A percentile compares a stretch with the other conserved stretches of the same genome.
Conservation (phyloP, 1,140 invertebrate species). For the Apis florea region DNA sequence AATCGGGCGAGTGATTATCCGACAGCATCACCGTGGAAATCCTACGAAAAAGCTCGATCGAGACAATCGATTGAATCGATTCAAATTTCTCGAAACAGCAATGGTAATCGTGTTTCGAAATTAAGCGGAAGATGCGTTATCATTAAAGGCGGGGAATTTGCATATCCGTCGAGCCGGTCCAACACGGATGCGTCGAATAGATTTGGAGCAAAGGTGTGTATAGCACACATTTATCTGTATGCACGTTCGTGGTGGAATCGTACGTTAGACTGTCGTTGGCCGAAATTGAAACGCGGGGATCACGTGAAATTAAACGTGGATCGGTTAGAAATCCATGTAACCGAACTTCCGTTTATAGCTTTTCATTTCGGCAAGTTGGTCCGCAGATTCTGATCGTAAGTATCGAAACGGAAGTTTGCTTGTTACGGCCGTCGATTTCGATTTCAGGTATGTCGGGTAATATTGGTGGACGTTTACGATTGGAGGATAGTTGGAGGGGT, state of each 20-base stretch:
- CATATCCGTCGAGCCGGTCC: slow-evolving; percentile 40
- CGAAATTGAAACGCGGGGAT: slow-evolving; percentile 38
- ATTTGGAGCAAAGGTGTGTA: background rate
- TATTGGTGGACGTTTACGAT: background rate
- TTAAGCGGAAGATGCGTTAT: too few relatives aligned
- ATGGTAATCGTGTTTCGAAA: background rate
- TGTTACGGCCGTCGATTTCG: slow-evolving; percentile 8
- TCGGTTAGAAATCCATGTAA: background rate
- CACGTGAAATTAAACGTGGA: slow-evolving; percentile 1
- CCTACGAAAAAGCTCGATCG: slow-evolving; percentile 20
- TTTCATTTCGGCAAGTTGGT: background rate
- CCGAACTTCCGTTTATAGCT: background rate
- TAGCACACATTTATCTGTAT: too few relatives aligned
- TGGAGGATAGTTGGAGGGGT: background rate
- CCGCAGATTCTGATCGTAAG: background rate
- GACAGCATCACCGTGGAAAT: background rate
- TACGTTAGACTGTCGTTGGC: background rate
- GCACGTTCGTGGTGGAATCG: background rate
- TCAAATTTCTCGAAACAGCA: background rate
- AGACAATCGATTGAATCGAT: background rate
- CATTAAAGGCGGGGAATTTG: slow-evolving; percentile 34
- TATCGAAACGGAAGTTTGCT: slow-evolving; percentile 23
- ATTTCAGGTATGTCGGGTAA: background rate
- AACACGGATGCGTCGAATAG: slow-evolving; percentile 34
- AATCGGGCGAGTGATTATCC: slow-evolving; percentile 13